Evolutionary conservation across 2,888 invertebrate genomes (phyloP).

Genomic region (Lypha dubia): DNA sequence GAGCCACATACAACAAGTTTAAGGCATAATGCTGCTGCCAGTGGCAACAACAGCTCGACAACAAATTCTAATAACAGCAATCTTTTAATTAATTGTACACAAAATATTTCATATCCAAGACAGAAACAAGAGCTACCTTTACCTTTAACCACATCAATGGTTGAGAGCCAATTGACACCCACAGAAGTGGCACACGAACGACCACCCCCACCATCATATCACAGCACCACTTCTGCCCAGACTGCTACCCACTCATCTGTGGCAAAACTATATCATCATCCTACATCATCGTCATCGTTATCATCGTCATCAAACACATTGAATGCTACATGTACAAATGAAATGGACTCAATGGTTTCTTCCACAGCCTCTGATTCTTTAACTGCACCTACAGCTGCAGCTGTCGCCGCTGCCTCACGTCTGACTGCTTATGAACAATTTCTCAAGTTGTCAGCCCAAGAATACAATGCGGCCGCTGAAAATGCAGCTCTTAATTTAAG

Average conservation of each 20-base stretch:
- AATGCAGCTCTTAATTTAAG: constrained; percentile 77
- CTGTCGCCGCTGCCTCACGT: constrained; percentile 70
- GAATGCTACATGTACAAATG: constrained; percentile 59
- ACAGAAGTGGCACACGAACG: constrained; percentile 64
- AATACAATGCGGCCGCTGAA: constrained; percentile 74
- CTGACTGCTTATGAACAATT: constrained; percentile 79
- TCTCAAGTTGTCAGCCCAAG: constrained; percentile 78
- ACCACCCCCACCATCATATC: constrained; percentile 77
- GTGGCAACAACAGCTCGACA: constrained; percentile 39
- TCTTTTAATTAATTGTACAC: constrained; percentile 61
- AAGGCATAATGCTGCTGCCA: constrained; percentile 53
- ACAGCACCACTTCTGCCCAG: constrained; percentile 24
- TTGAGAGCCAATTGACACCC: constrained; percentile 65
- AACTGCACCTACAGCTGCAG: constrained; percentile 54
- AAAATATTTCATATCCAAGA: constrained; percentile 68
- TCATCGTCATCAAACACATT: constrained; percentile 32
- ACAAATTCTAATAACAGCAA: constrained; percentile 45
- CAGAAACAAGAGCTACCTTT: constrained; percentile 71
- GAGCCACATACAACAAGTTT: constrained; percentile 62
- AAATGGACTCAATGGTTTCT: constrained; percentile 66
- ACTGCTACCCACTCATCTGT: constrained; percentile 7
- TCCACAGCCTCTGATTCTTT: constrained; percentile 54
- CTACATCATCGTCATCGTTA: constrained; percentile 33
- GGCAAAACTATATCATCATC: constrained; percentile 52
- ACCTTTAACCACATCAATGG: constrained; percentile 64